Evolutionary conservation across 2,113 vertebrate genomes (phyloP).

Genomic region (Sprattus sprattus): DNA sequence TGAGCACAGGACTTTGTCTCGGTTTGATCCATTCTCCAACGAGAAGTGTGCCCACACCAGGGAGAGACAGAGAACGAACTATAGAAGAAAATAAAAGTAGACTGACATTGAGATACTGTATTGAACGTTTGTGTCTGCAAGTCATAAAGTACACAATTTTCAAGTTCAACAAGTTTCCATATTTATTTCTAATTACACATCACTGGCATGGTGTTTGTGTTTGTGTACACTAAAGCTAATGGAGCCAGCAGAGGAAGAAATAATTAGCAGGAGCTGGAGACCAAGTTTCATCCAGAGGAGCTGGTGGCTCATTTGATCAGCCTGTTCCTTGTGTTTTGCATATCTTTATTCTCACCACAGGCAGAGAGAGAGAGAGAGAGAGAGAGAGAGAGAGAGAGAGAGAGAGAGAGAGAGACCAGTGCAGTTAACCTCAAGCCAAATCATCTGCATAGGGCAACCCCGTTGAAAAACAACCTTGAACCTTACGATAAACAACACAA

Average conservation of each 20-base stretch:
- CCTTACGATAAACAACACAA: neutral
- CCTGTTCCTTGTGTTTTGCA: conserved; percentile 25
- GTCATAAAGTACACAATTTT: no score
- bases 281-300: neutral
- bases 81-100: neutral
- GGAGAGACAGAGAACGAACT: neutral
- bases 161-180: no score
- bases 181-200: no score
- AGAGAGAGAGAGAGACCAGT: neutral
- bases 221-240: neutral
- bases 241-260: conserved; percentile 22
- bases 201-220: neutral
- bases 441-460: neutral
- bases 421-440: conserved; percentile 7
- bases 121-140: no score
- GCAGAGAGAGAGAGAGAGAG: neutral
- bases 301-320: conserved; percentile 31
- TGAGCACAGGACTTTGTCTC: neutral
- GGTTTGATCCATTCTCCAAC: neutral
- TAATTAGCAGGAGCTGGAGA: conserved; percentile 36
- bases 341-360: conserved; percentile 21
- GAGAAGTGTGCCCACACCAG: neutral
- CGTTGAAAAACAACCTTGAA: neutral
- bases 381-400: no score
- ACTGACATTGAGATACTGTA: no score